Percentiles rank a stretch among this genome's conserved stretches.
These are phyloP conservation scores for Drosophila nr. perissopoda DNA, from an alignment of 2,888 invertebrate genomes.

Conservation along the genomic window DNA sequence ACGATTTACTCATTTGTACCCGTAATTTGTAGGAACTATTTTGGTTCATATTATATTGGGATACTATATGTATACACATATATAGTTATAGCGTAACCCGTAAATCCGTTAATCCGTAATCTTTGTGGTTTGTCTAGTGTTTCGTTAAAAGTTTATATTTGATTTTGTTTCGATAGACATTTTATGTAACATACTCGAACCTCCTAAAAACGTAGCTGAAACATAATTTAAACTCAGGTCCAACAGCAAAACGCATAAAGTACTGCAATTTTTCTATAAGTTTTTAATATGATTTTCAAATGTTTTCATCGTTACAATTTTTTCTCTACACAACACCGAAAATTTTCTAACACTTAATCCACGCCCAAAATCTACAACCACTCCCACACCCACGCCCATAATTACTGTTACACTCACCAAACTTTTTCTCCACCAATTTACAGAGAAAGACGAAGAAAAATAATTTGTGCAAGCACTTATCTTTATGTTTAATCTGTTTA, in stretches of 20 bases:
- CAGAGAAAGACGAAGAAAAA: conserved; percentile 78
- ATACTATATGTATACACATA: conserved; percentile 27
- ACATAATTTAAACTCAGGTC: conserved; percentile 12
- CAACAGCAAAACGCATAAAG: conserved; percentile 70
- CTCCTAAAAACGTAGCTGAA: conserved; percentile 13
- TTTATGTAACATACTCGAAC: conserved; percentile 45
- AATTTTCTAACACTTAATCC: conserved; percentile 12
- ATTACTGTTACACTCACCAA: conserved; percentile 54
- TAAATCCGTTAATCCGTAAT: conserved; percentile 41
- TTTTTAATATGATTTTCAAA: conserved; percentile 25
- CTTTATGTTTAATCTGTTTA: conserved; percentile 43
- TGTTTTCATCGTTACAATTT: conserved; percentile 23
- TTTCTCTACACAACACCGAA: conserved; percentile 23
- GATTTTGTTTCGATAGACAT: conserved; percentile 23
- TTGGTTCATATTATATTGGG: conserved; percentile 45
- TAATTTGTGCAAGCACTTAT: conserved; percentile 56
- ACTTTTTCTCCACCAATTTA: conserved; percentile 64
- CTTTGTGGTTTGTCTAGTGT: conserved; percentile 51
- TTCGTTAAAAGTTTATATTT: conserved; percentile 31
- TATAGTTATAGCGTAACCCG: conserved; percentile 28
- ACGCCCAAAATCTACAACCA: conserved; percentile 7
- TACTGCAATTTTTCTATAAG: conserved; percentile 52
- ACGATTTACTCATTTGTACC: conserved; percentile 43
- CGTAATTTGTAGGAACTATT: conserved; percentile 57
- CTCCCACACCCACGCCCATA: conserved; percentile 30